phyloP scores from a whole-genome alignment of 2,888 invertebrate genomes.

The Hydropsyche betteni region DNA sequence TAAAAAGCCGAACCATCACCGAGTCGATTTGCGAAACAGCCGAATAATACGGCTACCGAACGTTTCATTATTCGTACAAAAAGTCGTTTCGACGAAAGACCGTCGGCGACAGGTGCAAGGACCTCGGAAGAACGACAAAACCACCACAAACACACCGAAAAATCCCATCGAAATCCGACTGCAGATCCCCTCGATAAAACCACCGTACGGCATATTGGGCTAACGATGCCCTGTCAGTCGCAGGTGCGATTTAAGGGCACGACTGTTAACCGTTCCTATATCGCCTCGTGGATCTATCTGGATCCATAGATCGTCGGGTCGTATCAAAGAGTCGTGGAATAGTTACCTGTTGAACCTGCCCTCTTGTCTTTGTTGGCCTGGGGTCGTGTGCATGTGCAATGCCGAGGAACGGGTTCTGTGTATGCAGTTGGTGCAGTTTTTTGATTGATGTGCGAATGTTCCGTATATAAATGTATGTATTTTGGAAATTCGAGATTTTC shows the following conservation, averaged over 20 bases:
- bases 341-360: conserved; percentile 23
- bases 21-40: no score
- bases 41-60: no score
- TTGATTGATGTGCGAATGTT: no score
- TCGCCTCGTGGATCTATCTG: conserved; percentile 18
- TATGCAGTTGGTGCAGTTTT: no score
- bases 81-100: conserved; percentile 2
- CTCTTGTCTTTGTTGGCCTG: no score
- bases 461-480: no score
- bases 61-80: not conserved
- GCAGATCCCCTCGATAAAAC: not conserved
- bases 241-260: conserved; percentile 18
- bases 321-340: conserved; percentile 26
- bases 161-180: not conserved
- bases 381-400: no score
- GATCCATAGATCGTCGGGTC: not conserved
- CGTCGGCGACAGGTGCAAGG: conserved; percentile 23
- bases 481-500: no score
- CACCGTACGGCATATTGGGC: not conserved
- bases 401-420: no score
- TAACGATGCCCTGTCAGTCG: conserved; percentile 1
- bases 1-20: no score
- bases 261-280: conserved; percentile 4
- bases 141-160: not conserved
- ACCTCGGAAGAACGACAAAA: conserved; percentile 7